Evolutionary conservation across 2,797 vertebrate genomes (phyloP), one percentile per base, ranked within the genome.

Genomic region (Microchirus variegatus): DNA sequence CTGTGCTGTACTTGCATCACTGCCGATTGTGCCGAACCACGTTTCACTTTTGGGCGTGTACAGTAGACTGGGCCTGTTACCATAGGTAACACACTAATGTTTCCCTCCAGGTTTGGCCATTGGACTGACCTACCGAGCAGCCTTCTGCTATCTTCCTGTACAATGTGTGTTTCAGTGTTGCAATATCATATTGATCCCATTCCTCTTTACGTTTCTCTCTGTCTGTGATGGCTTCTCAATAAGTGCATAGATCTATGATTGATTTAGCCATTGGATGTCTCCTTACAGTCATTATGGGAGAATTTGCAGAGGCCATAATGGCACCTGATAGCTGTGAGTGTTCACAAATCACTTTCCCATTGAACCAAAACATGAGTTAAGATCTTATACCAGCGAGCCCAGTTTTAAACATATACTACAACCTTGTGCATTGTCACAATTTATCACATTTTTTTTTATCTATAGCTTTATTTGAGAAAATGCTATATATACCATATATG

Each of bases 331-430:
- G 75, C 80, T 70, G 61, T 80, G 83, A 90, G 87, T 91, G 89
- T 88, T 90, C 84, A 87, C 87, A 91, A 91, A 91, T 90, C 88
- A 91, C 88, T 87, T 87, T 89, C 80, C 45, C 77, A 89, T 91
- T 88, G 88, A 90, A 81, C 87, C 58, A 1, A 69, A 71, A 47
- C 82, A 84, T 77, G 50, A 63, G 70, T 53, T 63, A 53, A 66
- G 59, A 76, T 82, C 69, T 41, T 72, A 73, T 53, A 56, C 64
- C 53, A 65, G 42, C 60, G 44, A 60, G 38, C 19, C 50, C 51
- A 53, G 45, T 73, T 79, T 45, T 60, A 59, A 74, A 72, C 12
- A 17, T 14, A 62, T 58, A 16, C 18, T 42, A 38, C 35, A 62
- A 50, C 61, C 7, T 68, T 58, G 64, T 60, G 35, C 62, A 50